Evolutionary conservation across 2,113 vertebrate species (phyloP).

Genomic region (Pandion haliaetus): DNA sequence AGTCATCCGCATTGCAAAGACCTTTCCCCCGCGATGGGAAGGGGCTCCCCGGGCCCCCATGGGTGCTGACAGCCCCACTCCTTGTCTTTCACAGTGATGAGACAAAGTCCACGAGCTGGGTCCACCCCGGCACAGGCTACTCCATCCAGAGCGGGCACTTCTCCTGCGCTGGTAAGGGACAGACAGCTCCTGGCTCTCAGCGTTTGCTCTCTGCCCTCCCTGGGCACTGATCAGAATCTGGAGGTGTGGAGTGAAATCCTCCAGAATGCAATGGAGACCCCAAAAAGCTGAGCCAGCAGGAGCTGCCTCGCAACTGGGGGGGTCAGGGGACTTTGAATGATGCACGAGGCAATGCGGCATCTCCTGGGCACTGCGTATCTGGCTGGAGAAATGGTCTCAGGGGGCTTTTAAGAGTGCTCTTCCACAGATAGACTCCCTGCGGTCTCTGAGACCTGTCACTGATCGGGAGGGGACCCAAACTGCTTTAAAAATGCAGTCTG

Average conservation of each 20-base stretch:
- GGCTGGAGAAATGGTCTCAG: neutral
- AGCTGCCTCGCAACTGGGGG: neutral
- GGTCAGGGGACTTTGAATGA: accelerated
- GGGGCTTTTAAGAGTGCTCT: neutral
- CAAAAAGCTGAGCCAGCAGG: neutral
- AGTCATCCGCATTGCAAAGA: no score
- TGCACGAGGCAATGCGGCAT: accelerated
- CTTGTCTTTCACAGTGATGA: no score
- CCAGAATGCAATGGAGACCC: neutral
- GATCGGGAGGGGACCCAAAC: neutral
- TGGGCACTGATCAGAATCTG: accelerated
- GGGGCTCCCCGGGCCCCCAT: no score
- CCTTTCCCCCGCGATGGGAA: no score
- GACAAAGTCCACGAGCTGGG: no score
- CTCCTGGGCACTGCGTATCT: accelerated
- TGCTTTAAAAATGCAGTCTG: accelerated
- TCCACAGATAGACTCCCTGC: neutral
- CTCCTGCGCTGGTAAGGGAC: constrained; percentile 62
- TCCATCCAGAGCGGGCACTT: constrained; percentile 73
- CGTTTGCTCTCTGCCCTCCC: accelerated
- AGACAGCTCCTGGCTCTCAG: accelerated
- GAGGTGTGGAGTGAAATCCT: neutral
- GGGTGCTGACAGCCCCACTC: no score
- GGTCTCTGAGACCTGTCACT: neutral
- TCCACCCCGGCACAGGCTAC: constrained; percentile 53